Conservation (phyloP, 2,797 vertebrate genomes). For the Yasuhikotakia modesta region DNA sequence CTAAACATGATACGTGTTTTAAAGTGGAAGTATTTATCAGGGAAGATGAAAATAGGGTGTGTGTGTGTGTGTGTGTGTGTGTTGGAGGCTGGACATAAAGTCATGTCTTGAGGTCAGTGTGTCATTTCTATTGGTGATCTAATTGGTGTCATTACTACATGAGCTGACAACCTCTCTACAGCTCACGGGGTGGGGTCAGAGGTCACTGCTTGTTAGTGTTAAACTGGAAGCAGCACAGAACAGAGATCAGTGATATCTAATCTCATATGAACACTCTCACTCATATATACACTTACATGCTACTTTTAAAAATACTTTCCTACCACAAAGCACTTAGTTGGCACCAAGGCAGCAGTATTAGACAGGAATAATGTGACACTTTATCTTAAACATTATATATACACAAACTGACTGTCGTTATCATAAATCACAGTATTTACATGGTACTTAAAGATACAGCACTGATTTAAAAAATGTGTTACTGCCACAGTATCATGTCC, state of each 20-base stretch:
- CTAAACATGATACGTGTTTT: too few species aligned
- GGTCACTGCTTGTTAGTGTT: conserved; percentile 52
- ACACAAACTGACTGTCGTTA: neutral
- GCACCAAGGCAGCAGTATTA: neutral
- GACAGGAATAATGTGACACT: too few species aligned
- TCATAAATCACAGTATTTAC: neutral
- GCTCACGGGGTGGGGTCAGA: conserved; percentile 64
- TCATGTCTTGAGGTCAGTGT: conserved; percentile 55
- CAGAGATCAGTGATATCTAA: conserved; percentile 33
- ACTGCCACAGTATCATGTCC: neutral
- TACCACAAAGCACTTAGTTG: neutral
- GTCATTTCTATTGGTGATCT: conserved; percentile 62
- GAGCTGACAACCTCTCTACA: conserved; percentile 63
- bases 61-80: neutral
- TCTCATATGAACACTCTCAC: conserved; percentile 28
- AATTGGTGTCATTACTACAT: conserved; percentile 64
- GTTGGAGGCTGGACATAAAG: neutral
- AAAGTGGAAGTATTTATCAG: too few species aligned
- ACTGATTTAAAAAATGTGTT: neutral
- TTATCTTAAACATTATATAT: neutral
- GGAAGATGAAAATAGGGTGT: too few species aligned
- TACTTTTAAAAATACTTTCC: neutral
- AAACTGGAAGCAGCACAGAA: conserved; percentile 15
- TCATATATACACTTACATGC: neutral
- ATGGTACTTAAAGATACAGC: neutral